phyloP scores from a whole-genome alignment of 2,797 vertebrate species.

The Pogoniulus pusillus region DNA sequence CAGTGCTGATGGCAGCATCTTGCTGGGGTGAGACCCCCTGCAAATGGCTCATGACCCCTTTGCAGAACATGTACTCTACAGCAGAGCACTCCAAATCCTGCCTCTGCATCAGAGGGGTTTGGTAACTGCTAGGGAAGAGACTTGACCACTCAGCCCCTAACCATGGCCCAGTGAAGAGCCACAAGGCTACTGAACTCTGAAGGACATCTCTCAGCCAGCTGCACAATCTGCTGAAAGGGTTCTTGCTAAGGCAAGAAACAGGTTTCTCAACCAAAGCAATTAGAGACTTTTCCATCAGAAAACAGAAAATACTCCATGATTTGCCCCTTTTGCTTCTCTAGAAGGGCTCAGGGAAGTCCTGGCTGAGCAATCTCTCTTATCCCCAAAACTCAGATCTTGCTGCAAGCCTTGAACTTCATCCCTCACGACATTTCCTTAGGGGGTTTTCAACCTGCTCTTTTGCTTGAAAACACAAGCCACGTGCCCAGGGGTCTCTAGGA shows the following conservation, averaged over 20 bases:
- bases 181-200: neutral
- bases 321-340: neutral
- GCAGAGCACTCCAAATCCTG: neutral
- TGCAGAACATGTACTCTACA: neutral
- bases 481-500: neutral
- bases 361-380: neutral
- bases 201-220: neutral
- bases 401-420: neutral
- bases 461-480: neutral
- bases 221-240: neutral
- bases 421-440: fast-evolving
- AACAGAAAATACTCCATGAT: neutral
- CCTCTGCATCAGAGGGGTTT: fast-evolving
- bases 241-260: neutral
- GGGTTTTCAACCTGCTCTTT: neutral
- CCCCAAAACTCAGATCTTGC: neutral
- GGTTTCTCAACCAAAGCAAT: neutral
- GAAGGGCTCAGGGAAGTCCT: neutral
- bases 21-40: fast-evolving
- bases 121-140: neutral
- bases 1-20: neutral
- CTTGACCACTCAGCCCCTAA: neutral
- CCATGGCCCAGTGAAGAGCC: neutral
- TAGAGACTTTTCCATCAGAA: neutral
- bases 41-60: neutral